Conservation (phyloP, 2,113 vertebrate species). For the Sylvilagus bachmani region DNA sequence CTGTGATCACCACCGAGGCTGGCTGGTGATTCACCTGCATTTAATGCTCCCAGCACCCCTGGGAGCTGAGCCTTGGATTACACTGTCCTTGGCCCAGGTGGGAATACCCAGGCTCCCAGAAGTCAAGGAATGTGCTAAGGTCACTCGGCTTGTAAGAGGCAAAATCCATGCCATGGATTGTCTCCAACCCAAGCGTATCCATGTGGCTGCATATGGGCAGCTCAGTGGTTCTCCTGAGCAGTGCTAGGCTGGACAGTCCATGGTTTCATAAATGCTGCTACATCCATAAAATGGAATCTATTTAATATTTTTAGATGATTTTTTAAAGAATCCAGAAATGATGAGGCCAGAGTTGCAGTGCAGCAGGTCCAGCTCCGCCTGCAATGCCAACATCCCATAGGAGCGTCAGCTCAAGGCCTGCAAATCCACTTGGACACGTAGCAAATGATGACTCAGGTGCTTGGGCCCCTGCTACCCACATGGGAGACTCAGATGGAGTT, state of each 20-base stretch:
- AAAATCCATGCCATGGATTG: neutral
- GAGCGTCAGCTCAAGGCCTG: too few species aligned
- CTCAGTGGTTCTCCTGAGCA: neutral
- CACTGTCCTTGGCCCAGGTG: too few species aligned
- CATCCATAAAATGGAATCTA: neutral
- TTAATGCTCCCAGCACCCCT: too few species aligned
- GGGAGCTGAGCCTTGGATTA: neutral
- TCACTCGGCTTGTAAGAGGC: neutral
- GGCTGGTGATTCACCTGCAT: rapidly evolving
- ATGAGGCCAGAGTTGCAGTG: too few species aligned
- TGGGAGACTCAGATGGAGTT: too few species aligned
- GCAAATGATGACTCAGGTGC: too few species aligned
- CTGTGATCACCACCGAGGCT: neutral
- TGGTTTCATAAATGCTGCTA: neutral
- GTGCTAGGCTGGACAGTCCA: neutral
- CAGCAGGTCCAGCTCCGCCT: too few species aligned
- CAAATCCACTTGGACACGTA: too few species aligned
- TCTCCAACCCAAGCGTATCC: neutral
- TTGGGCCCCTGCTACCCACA: too few species aligned
- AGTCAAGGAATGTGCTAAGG: neutral
- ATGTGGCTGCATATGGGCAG: neutral
- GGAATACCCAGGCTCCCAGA: neutral
- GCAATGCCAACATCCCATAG: too few species aligned
- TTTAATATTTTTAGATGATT: neutral
- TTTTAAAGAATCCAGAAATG: neutral